Evolutionary conservation across 2,113 vertebrate genomes (phyloP).

Genomic region (Charadrius vociferus): DNA sequence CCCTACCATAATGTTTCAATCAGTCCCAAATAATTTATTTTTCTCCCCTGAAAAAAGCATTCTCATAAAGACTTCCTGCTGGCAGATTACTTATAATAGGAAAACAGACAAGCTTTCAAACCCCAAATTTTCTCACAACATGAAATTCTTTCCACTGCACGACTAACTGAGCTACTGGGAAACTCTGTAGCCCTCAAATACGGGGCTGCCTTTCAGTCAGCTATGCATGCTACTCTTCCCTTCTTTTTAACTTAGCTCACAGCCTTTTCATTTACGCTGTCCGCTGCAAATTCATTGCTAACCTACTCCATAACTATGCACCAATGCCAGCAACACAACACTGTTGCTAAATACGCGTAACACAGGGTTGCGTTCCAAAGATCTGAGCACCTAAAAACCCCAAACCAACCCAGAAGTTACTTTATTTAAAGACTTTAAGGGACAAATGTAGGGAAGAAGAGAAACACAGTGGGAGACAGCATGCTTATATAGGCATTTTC

Average conservation of each 20-base stretch:
- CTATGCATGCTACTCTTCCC: background rate
- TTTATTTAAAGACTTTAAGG: background rate
- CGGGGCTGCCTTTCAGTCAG: background rate
- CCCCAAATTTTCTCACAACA: background rate
- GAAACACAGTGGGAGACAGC: fast-evolving
- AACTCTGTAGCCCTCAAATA: background rate
- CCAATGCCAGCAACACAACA: background rate
- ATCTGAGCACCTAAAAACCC: background rate
- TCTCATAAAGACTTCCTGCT: background rate
- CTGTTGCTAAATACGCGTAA: background rate
- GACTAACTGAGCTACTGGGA: background rate
- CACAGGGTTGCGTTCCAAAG: background rate
- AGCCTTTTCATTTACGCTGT: background rate
- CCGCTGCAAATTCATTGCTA: background rate
- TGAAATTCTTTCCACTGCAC: background rate
- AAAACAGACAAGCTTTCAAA: background rate
- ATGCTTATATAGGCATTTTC: background rate
- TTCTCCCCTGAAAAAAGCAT: background rate
- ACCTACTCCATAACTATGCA: background rate
- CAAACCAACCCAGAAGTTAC: background rate
- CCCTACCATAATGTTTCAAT: fast-evolving
- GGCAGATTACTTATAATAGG: background rate
- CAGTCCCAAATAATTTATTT: background rate
- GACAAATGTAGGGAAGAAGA: background rate
- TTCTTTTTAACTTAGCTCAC: background rate